phyloP scores from a whole-genome alignment of 2,888 invertebrate species.

The Schizotus pectinicornis region DNA sequence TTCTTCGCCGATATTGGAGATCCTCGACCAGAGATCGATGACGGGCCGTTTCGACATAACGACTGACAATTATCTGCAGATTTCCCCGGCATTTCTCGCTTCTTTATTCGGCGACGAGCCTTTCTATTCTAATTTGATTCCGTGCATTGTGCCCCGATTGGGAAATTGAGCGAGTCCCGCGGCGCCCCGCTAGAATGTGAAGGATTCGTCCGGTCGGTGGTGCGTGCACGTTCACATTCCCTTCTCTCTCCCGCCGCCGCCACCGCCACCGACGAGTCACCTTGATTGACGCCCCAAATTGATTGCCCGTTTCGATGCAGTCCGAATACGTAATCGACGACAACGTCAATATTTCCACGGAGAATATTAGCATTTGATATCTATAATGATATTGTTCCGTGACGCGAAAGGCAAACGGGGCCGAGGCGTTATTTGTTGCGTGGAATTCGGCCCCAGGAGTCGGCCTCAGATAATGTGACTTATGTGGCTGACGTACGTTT shows the following conservation, averaged over 20 bases:
- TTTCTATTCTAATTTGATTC: slow-evolving; percentile 49
- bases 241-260: slow-evolving; percentile 19
- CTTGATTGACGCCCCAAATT: slow-evolving; percentile 46
- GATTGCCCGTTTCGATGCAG: slow-evolving; percentile 45
- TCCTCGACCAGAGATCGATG: slow-evolving; percentile 24
- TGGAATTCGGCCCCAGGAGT: slow-evolving; percentile 28
- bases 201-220: not conserved
- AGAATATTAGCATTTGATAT: slow-evolving; percentile 52
- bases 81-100: slow-evolving; percentile 29
- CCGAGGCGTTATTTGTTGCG: slow-evolving; percentile 30
- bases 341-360: slow-evolving; percentile 45
- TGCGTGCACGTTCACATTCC: slow-evolving; percentile 24
- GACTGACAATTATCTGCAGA: slow-evolving; percentile 33
- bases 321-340: slow-evolving; percentile 45
- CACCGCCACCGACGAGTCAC: slow-evolving; percentile 29
- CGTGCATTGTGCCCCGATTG: slow-evolving; percentile 44
- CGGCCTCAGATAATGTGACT: slow-evolving; percentile 36
- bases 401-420: slow-evolving; percentile 45
- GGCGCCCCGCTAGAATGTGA: slow-evolving; percentile 38
- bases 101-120: slow-evolving; percentile 28
- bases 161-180: slow-evolving; percentile 45
- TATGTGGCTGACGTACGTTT: slow-evolving; percentile 37
- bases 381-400: slow-evolving; percentile 52
- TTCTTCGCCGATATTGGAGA: slow-evolving; percentile 19
- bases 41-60: slow-evolving; percentile 22